phyloP scores from a whole-genome alignment of 2,888 invertebrate species.

The Balanococcus diminutus region DNA sequence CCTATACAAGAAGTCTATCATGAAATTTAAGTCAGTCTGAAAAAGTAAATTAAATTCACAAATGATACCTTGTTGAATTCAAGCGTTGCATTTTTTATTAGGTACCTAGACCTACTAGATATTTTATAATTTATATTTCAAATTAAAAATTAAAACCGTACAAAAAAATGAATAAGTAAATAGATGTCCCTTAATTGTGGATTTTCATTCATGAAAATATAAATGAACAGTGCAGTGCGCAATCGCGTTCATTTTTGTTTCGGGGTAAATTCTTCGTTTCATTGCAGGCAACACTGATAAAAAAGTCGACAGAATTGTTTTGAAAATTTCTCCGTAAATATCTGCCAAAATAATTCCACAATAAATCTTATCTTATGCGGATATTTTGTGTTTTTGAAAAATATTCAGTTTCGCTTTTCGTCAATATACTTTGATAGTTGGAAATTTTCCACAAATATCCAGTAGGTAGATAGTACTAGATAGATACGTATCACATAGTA shows the following conservation, averaged over 20 bases:
- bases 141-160: not conserved
- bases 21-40: too few relatives aligned
- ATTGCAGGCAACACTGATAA: not conserved
- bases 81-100: too few relatives aligned
- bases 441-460: too few relatives aligned
- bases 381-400: not conserved
- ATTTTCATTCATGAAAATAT: constrained; percentile 2
- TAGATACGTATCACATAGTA: too few relatives aligned
- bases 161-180: not conserved
- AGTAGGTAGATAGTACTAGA: not conserved
- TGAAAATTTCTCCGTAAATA: not conserved
- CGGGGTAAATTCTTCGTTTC: not conserved
- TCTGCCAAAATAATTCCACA: not conserved
- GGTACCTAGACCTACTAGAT: too few relatives aligned
- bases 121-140: too few relatives aligned
- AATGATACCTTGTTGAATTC: too few relatives aligned
- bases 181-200: not conserved
- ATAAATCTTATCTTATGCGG: not conserved
- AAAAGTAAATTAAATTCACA: too few relatives aligned
- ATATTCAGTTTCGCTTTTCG: not conserved
- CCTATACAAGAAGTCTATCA: too few relatives aligned
- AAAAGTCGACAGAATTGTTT: not conserved
- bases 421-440: not conserved
- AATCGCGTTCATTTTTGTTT: not conserved
- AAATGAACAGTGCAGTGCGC: not conserved